phyloP scores from a whole-genome alignment of 2,888 invertebrate genomes.

The Clepsis dumicolana region DNA sequence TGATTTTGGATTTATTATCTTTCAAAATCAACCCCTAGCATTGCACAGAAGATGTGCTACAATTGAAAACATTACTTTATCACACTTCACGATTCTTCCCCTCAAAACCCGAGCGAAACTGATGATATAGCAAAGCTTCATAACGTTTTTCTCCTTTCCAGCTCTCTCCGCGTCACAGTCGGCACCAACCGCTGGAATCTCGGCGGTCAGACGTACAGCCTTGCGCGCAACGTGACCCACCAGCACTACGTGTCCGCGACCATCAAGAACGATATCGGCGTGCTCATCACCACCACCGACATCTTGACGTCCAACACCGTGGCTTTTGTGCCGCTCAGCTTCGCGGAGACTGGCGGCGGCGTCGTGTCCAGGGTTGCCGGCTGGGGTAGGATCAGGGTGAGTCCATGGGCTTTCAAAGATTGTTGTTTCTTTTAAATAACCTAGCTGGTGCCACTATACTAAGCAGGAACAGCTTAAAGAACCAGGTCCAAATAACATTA shows the following conservation, averaged over 20 bases:
- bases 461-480: no score
- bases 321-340: constrained; percentile 51
- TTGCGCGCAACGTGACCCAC: constrained; percentile 66
- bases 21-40: no score
- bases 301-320: constrained; percentile 49
- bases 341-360: constrained; percentile 48
- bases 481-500: no score
- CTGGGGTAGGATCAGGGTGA: constrained; percentile 70
- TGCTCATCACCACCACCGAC: constrained; percentile 55
- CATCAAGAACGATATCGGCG: constrained; percentile 71
- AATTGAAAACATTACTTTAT: no score
- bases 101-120: no score
- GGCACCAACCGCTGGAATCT: constrained; percentile 68
- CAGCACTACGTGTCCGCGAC: constrained; percentile 57
- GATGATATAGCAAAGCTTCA: no score
- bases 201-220: constrained; percentile 58
- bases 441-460: no score
- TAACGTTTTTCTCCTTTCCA: constrained; percentile 45
- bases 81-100: no score
- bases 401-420: no score
- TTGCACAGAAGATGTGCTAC: no score
- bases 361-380: constrained; percentile 60
- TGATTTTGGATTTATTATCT: no score
- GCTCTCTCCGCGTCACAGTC: constrained; percentile 62
- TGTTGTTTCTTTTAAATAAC: no score